phyloP scores from a whole-genome alignment of 2,797 vertebrate species.

The Characodon lateralis region DNA sequence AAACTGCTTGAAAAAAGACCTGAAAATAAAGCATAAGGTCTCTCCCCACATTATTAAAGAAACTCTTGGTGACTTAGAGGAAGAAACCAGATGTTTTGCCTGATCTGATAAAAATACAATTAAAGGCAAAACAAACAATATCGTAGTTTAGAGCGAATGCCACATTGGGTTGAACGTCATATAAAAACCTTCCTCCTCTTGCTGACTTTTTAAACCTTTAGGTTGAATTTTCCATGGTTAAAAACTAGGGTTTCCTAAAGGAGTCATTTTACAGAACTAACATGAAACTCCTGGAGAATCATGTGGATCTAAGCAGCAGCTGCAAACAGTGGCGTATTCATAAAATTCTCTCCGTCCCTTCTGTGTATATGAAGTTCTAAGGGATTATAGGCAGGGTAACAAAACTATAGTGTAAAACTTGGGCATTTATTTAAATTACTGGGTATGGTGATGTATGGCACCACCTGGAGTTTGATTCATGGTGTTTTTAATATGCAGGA shows the following conservation, averaged over 20 bases:
- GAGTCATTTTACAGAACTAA: conserved; percentile 55
- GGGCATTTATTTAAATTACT: conserved; percentile 45
- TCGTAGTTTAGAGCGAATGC: conserved; percentile 14
- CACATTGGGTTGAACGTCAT: conserved; percentile 7
- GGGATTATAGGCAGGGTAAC: conserved; percentile 55
- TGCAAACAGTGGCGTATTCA: conserved; percentile 79
- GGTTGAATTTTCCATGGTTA: conserved; percentile 18
- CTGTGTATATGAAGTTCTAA: conserved; percentile 57
- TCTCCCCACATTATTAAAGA: not conserved
- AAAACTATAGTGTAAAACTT: conserved; percentile 33
- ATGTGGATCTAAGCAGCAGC: conserved; percentile 63
- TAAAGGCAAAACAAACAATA: not conserved
- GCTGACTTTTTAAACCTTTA: conserved; percentile 20
- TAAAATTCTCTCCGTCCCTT: conserved; percentile 54
- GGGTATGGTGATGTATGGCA: conserved; percentile 34
- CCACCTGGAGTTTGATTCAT: conserved; percentile 27
- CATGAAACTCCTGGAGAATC: conserved; percentile 38
- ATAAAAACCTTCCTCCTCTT: conserved; percentile 27
- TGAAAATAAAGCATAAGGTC: not conserved
- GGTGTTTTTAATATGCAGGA: conserved; percentile 70
- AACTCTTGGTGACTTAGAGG: not conserved
- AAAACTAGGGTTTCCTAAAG: conserved; percentile 23
- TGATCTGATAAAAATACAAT: not conserved
- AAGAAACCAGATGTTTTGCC: not conserved
- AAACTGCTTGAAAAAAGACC: not conserved